phyloP scores from a whole-genome alignment of 2,113 vertebrate species.

The Cygnus atratus region DNA sequence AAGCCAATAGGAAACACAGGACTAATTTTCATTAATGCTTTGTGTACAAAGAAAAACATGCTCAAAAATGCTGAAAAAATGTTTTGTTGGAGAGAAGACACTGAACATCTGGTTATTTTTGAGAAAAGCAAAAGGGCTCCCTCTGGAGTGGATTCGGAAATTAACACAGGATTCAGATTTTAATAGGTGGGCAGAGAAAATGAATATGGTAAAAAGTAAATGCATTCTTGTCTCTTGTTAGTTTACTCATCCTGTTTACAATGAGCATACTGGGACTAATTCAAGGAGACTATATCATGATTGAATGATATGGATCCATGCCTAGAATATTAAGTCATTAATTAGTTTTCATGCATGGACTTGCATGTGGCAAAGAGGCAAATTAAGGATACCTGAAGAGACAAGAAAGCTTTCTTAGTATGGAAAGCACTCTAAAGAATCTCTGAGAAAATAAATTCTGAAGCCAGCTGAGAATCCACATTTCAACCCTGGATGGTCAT shows the following conservation, averaged over 20 bases:
- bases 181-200: neutral
- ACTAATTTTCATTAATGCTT: neutral
- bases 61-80: rapidly evolving
- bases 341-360: conserved; percentile 2
- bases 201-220: neutral
- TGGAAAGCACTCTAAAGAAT: neutral
- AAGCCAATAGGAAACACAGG: rapidly evolving
- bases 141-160: conserved; percentile 16
- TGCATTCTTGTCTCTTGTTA: neutral
- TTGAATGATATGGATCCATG: neutral
- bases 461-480: neutral
- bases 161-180: neutral
- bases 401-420: neutral
- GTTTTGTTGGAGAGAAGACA: neutral
- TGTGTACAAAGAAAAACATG: neutral
- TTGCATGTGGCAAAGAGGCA: neutral
- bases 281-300: neutral
- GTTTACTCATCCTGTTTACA: neutral
- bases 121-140: conserved; percentile 34
- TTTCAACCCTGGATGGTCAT: neutral
- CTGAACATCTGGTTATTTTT: neutral
- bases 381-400: conserved; percentile 14
- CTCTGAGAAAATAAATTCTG: neutral
- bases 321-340: neutral
- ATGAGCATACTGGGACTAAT: neutral